Conservation (phyloP, 2,797 vertebrate species). For the Chelidonichthys spinosus region DNA sequence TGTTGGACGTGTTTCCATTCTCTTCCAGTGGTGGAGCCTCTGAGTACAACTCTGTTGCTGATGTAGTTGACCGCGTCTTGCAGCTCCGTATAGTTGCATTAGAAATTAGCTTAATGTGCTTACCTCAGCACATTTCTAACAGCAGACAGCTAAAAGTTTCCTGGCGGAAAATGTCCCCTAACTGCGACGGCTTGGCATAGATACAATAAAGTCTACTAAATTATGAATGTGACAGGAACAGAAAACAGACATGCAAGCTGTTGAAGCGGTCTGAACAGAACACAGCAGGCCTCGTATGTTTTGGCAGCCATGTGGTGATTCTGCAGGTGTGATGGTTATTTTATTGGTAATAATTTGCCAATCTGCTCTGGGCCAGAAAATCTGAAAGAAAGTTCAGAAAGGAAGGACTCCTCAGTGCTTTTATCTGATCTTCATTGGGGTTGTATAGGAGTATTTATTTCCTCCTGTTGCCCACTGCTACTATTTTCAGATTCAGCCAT, state of each 20-base stretch:
- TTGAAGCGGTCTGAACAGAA: conserved; percentile 22
- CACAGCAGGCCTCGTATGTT: background rate
- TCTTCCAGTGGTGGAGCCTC: no score
- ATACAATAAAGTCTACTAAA: background rate
- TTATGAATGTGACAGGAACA: conserved; percentile 3
- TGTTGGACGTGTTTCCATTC: no score
- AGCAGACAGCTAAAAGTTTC: no score
- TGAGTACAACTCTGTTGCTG: no score
- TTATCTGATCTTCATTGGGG: background rate
- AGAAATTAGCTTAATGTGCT: no score
- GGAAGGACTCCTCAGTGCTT: background rate
- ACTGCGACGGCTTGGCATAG: no score
- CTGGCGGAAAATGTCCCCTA: no score
- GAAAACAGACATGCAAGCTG: background rate
- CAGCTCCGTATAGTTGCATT: no score
- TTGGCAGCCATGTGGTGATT: conserved; percentile 10
- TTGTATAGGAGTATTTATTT: background rate
- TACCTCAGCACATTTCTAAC: no score
- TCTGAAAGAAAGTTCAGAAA: background rate
- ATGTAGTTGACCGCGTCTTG: no score
- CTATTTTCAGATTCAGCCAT: background rate
- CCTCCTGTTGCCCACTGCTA: background rate
- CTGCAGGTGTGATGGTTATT: conserved; percentile 12
- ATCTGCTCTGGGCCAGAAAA: background rate
- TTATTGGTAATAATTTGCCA: conserved; percentile 9